Evolutionary conservation across 2,888 invertebrate genomes (phyloP), one percentile per base, ranked within the genome.

Genomic region (Papilio protenor): DNA sequence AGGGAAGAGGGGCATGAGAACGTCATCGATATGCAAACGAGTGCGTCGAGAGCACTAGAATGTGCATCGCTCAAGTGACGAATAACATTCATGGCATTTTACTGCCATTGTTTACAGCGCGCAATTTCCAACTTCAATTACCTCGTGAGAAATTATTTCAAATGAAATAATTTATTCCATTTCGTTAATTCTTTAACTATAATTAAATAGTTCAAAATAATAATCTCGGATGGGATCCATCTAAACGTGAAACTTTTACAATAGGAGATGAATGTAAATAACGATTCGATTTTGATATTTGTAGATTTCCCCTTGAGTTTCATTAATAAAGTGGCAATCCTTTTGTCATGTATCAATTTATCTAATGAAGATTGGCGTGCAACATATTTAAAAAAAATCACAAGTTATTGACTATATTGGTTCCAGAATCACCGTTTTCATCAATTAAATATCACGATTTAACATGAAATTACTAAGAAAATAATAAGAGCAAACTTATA

Each of bases 21-120:
- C 85, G 88, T 87, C 87, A 92, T 88, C 92, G 94, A 92, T 94
- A 94, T 94, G 94, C 94, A 94, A 94, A 94, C 91, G 90, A 87
- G 87, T 87, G 85, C 82, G 82, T 85, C 81, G 84, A 94, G 93
- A 86, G 90, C 90, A 85, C 92, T 91, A 83, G 78, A 87, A 81
- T 83, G 80, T 85, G 81, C 83, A 83, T 80, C 82, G 84, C 81
- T 84, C 81, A 80, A 83, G 85, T 82, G 86, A 84, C 83, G 84
- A 86, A 87, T 90, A 87, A 83, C 82, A 85, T 86, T 85, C 83
- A n/a, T 87, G 92, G 88, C 90, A 88, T 92, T 91, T 91, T 84
- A 84, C 88, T 84, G 89, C 88, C 87, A 88, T 93, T 94, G 92
- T 93, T 91, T 91, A 83, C 80, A 76, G 66, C 76, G 59, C 79